Conservation (phyloP, 64 coral and sea anemone genomes). For the Stichodactyla helianthus region DNA sequence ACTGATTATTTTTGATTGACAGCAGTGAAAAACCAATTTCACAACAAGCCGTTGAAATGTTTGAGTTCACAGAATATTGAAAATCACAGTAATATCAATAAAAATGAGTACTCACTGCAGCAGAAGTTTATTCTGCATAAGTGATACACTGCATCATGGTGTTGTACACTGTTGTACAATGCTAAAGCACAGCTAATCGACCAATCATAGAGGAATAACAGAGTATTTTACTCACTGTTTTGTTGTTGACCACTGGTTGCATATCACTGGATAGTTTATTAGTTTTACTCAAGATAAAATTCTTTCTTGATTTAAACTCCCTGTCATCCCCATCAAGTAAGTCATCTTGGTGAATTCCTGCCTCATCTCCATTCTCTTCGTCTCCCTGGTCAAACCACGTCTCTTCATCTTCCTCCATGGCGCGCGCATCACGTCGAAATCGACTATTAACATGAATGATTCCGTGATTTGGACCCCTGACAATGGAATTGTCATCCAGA, state of each 20-base stretch:
- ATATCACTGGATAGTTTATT: conserved; percentile 1
- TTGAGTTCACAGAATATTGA: no score
- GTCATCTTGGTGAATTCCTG: conserved; percentile 57
- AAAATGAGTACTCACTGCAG: no score
- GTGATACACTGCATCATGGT: no score
- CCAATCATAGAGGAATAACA: no score
- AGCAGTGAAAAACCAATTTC: no score
- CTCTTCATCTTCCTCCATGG: conserved; percentile 92
- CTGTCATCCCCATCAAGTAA: conserved; percentile 21
- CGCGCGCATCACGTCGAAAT: conserved; percentile 80
- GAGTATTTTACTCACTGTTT: conserved; percentile 24
- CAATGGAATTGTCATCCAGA: conserved; percentile 9
- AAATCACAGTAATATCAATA: no score
- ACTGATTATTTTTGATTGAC: no score
- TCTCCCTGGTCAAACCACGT: conserved; percentile 97
- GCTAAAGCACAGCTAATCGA: no score
- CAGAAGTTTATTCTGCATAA: no score
- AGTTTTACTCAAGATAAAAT: conserved; percentile 43
- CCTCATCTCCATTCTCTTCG: conserved; percentile 64
- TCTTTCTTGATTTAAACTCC: conserved; percentile 68
- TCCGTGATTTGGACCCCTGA: conserved; percentile 63
- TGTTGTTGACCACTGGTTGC: conserved; percentile 48
- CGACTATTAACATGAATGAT: conserved; percentile 96
- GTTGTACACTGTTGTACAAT: no score
- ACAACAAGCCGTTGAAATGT: no score